Percentiles rank a stretch among this genome's conserved stretches.
Conservation (phyloP, 1,140 invertebrate genomes). For the Drosophila parabipectinata region DNA sequence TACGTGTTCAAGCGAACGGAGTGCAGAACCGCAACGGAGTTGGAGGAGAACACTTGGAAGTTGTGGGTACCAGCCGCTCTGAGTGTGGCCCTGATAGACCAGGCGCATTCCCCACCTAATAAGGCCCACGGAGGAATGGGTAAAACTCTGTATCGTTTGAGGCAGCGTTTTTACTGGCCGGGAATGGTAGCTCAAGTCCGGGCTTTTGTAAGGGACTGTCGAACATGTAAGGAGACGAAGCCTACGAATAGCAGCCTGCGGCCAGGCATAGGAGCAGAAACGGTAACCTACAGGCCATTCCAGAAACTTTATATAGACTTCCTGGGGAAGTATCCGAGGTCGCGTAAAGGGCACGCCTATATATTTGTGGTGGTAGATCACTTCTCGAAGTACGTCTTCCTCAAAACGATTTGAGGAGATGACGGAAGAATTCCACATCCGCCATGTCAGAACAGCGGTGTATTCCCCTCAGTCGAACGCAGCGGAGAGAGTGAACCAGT, state of each 20-base stretch:
- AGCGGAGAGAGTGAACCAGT: too few species aligned
- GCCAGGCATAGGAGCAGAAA: too few species aligned
- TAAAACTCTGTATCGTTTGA: not conserved
- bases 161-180: constrained; percentile 1
- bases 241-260: not conserved
- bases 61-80: too few species aligned
- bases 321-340: constrained; percentile 4
- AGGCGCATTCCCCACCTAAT: too few species aligned
- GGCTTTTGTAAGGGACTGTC: not conserved
- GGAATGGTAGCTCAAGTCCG: not conserved
- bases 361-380: constrained; percentile 13
- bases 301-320: constrained; percentile 12
- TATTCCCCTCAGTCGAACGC: not conserved
- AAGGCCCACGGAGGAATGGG: too few species aligned
- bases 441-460: not conserved
- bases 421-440: not conserved
- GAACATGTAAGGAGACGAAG: too few species aligned
- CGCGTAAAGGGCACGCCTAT: not conserved
- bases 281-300: constrained; percentile 1
- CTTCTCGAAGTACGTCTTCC: not conserved
- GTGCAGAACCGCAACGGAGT: not conserved
- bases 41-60: not conserved
- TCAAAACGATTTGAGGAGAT: not conserved
- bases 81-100: too few species aligned
- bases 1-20: not conserved